Conservation (phyloP, 1,140 invertebrate species). For the Pantala flavescens region DNA sequence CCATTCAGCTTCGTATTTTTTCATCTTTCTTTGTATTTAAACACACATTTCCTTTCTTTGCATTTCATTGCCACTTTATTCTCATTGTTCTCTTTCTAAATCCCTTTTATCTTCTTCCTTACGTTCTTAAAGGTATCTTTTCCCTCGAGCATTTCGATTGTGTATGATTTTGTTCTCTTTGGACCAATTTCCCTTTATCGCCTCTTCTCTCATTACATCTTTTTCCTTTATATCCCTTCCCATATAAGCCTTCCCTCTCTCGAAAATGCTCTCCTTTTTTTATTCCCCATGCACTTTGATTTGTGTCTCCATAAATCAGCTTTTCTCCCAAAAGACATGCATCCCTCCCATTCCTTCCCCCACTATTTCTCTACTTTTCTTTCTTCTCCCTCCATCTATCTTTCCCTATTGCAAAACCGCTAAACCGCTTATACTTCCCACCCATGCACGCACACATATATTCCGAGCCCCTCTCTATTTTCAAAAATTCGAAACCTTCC, state of each 20-base stretch:
- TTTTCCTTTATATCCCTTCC: not conserved
- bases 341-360: not conserved
- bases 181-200: not conserved
- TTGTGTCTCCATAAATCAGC: conserved; percentile 6
- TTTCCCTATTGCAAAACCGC: not conserved
- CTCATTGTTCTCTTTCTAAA: too few relatives aligned
- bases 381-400: not conserved
- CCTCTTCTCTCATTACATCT: not conserved
- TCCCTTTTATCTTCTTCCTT: too few relatives aligned
- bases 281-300: conserved; percentile 9
- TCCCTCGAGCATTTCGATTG: too few relatives aligned
- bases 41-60: too few relatives aligned
- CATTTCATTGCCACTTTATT: too few relatives aligned
- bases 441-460: not conserved
- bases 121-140: too few relatives aligned
- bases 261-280: not conserved
- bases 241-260: not conserved
- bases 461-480: not conserved
- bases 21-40: too few relatives aligned
- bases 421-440: not conserved
- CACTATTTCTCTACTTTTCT: not conserved
- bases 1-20: too few relatives aligned
- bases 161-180: not conserved
- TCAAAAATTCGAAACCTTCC: too few relatives aligned
- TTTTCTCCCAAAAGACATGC: not conserved